Evolutionary conservation across 2,113 vertebrate species (phyloP).

Genomic region (Ramphastos sulfuratus): DNA sequence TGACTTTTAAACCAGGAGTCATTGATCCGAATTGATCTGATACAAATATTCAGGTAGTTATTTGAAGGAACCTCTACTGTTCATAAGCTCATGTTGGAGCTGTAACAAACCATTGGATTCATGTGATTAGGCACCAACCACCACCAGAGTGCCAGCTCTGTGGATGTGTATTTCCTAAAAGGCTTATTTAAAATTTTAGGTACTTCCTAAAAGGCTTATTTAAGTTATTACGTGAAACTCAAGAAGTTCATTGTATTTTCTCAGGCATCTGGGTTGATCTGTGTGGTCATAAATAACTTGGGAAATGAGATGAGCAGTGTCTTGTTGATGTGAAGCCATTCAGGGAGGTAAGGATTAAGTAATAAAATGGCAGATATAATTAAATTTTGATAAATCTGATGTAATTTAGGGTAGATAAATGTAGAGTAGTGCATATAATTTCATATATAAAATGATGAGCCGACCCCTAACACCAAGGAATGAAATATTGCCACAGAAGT

Average conservation of each 20-base stretch:
- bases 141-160: not conserved
- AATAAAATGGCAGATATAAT: not conserved
- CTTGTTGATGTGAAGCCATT: not conserved
- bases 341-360: not conserved
- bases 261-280: not conserved
- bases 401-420: constrained; percentile 10
- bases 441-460: not conserved
- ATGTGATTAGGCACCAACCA: not conserved
- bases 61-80: not conserved
- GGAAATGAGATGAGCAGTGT: not conserved
- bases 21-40: not conserved
- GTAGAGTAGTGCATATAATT: not conserved
- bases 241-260: not conserved
- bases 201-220: not conserved
- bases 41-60: not conserved
- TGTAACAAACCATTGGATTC: not conserved
- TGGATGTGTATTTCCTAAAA: not conserved
- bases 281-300: not conserved
- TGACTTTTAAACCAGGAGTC: not conserved
- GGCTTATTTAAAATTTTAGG: not conserved
- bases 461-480: not conserved
- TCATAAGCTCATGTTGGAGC: not conserved
- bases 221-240: not conserved
- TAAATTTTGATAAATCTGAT: not conserved
- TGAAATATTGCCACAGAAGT: not conserved